These are phyloP conservation scores for Bombyx huttoni DNA, from an alignment of 2,888 invertebrate genomes.

Conservation along the genomic window DNA sequence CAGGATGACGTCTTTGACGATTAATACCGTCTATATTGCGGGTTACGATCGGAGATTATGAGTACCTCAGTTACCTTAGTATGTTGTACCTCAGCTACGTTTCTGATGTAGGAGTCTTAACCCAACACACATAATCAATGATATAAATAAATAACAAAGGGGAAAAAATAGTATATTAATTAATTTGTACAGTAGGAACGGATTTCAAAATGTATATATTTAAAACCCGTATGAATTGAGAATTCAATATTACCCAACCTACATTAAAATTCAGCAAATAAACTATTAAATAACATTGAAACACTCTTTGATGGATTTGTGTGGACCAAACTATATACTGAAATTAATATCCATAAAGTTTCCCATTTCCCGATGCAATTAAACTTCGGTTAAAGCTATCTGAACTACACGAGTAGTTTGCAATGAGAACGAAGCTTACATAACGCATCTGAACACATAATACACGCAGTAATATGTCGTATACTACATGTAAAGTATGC, in stretches of 20 bases:
- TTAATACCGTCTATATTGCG: too few species aligned
- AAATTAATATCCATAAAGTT: slow-evolving; percentile 16
- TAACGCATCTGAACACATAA: neutral
- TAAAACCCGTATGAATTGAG: neutral
- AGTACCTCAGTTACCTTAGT: too few species aligned
- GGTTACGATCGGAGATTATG: too few species aligned
- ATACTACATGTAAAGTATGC: neutral
- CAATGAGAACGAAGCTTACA: slow-evolving; percentile 2
- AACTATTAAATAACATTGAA: neutral
- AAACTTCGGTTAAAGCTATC: slow-evolving; percentile 15
- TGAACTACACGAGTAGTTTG: slow-evolving; percentile 11
- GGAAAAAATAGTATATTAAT: neutral
- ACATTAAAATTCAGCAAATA: neutral
- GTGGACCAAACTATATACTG: slow-evolving; percentile 9
- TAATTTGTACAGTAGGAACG: neutral
- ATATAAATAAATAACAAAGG: neutral
- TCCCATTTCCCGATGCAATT: slow-evolving; percentile 12
- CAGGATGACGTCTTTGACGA: too few species aligned
- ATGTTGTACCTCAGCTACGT: too few species aligned
- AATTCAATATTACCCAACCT: neutral
- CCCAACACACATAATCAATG: too few species aligned
- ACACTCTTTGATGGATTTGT: neutral
- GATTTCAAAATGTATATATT: too few species aligned
- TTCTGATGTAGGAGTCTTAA: too few species aligned
- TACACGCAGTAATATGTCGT: neutral